These are phyloP conservation scores for Delphinapterus leucas DNA, from an alignment of 2,113 vertebrate genomes.

Conservation along the genomic window DNA sequence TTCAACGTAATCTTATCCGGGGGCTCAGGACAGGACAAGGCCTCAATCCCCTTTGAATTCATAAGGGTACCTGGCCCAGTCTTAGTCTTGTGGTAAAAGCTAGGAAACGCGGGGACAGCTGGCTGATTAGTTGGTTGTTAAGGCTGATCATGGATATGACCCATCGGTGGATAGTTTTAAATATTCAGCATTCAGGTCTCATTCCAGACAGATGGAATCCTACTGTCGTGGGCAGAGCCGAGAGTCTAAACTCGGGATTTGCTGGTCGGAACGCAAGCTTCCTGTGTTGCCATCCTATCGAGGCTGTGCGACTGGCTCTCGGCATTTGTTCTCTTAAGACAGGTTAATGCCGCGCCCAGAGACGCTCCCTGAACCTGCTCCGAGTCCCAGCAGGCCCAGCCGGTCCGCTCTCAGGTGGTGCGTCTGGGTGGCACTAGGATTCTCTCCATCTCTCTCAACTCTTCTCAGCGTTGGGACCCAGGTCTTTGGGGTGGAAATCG, in stretches of 20 bases:
- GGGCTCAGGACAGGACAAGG: not conserved
- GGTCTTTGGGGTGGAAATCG: not conserved
- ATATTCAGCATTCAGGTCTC: not conserved
- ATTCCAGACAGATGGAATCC: not conserved
- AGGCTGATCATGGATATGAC: not conserved
- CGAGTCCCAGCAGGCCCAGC: not conserved
- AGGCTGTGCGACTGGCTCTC: not conserved
- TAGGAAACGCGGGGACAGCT: accelerated
- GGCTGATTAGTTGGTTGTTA: no score
- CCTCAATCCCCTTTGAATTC: not conserved
- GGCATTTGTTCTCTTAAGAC: not conserved
- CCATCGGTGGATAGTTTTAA: no score
- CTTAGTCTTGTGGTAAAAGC: not conserved
- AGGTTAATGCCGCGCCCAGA: no score
- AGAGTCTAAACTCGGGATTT: not conserved
- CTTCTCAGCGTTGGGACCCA: no score
- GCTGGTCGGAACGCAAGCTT: no score
- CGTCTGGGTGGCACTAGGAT: not conserved
- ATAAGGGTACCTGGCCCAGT: accelerated
- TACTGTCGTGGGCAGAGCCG: not conserved
- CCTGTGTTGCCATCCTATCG: accelerated
- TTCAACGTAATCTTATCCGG: not conserved
- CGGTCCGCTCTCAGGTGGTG: no score
- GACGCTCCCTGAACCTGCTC: not conserved
- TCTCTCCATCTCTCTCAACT: no score